Conservation (phyloP, 2,888 invertebrate genomes). For the Harpagoxenus sublaevis region DNA sequence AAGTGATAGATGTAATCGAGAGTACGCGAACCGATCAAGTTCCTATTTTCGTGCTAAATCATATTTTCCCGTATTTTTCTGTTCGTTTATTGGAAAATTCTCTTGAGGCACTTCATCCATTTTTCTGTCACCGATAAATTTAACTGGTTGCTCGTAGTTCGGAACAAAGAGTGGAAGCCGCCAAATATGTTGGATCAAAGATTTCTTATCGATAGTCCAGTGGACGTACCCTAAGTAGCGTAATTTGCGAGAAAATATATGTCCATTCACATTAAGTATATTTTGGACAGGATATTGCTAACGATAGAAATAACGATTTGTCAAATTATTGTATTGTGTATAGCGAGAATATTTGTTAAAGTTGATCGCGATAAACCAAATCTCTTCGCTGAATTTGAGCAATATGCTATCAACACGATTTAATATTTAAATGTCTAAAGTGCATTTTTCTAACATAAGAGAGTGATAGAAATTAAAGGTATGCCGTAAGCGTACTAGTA, state of each 20-base stretch:
- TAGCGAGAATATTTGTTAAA: not conserved
- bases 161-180: slow-evolving; percentile 18
- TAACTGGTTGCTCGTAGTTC: slow-evolving; percentile 32
- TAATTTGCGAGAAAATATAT: slow-evolving; percentile 19
- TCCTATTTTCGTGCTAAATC: slow-evolving; percentile 54
- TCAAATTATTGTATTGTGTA: not conserved
- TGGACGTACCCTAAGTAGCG: slow-evolving; percentile 3
- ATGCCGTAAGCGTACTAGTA: not conserved
- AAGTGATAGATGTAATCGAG: slow-evolving; percentile 19
- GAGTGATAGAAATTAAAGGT: slow-evolving; percentile 6
- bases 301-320: not conserved
- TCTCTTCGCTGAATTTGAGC: not conserved
- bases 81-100: slow-evolving; percentile 64
- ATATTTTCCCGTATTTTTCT: slow-evolving; percentile 62
- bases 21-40: not conserved
- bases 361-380: not conserved
- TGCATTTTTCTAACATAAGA: not conserved
- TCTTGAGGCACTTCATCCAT: slow-evolving; percentile 60
- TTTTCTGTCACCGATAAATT: slow-evolving; percentile 63
- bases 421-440: slow-evolving; percentile 5
- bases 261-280: not conserved
- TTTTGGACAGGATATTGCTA: not conserved
- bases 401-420: not conserved
- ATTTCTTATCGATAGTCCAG: slow-evolving; percentile 13
- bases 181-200: slow-evolving; percentile 46